Conservation (phyloP, 1,140 invertebrate species). For the Hypsibius dujardini region DNA sequence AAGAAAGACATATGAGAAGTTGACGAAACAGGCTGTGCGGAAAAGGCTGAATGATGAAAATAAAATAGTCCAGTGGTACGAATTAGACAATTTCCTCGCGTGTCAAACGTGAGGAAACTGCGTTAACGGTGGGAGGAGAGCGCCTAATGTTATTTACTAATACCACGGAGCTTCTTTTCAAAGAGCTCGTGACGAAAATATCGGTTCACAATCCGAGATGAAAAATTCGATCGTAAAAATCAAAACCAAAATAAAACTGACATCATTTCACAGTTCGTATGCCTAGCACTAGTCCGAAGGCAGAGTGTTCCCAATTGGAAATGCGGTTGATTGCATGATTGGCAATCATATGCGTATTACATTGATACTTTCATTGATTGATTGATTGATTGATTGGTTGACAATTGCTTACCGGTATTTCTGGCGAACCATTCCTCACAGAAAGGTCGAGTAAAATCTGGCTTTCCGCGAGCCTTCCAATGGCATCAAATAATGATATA, state of each 20-base stretch:
- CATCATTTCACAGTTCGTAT: background rate
- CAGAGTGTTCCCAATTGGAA: background rate
- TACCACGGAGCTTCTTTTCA: too few relatives aligned
- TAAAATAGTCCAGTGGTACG: background rate
- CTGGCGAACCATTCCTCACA: constrained; percentile 10
- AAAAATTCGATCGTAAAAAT: too few relatives aligned
- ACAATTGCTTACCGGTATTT: background rate
- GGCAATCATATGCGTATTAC: background rate
- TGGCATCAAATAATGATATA: too few relatives aligned
- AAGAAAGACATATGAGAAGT: too few relatives aligned
- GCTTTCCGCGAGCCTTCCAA: too few relatives aligned
- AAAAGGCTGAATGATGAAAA: background rate
- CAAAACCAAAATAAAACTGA: background rate
- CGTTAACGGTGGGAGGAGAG: too few relatives aligned
- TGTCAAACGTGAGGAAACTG: too few relatives aligned
- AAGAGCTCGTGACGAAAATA: too few relatives aligned
- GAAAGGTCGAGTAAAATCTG: background rate
- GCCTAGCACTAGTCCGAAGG: background rate
- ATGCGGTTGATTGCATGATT: background rate
- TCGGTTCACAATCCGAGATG: too few relatives aligned
- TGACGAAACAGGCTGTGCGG: background rate
- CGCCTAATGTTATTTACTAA: too few relatives aligned
- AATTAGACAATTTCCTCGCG: too few relatives aligned
- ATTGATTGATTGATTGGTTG: background rate
- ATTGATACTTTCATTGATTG: background rate